Evolutionary conservation across 2,888 invertebrate genomes (phyloP), one percentile per base, ranked within the genome.

Genomic region (Troglohyphantes excavatus): DNA sequence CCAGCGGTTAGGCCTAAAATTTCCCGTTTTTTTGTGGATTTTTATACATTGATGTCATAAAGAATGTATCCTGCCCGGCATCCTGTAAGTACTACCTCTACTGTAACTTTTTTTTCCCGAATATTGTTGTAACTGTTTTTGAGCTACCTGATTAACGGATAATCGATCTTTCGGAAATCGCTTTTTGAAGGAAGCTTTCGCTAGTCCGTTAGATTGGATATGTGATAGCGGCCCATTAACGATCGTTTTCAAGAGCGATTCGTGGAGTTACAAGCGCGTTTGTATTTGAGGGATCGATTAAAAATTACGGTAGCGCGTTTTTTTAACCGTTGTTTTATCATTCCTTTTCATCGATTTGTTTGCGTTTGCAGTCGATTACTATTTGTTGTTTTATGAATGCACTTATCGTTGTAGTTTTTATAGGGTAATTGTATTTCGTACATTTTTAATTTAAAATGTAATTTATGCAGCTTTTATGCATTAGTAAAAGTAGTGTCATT

Each of bases 31-130:
- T 78, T 78, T 78, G 89, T 90, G 89, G 89, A 73, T 82, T 75
- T 61, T 72, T 68, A 63, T 78, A 76, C 75, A 84, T 90, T 90
- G 76, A 90, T 90, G 89, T 76, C 83, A 90, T 90, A 84, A 84
- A 79, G 75, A 68, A 92, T 92, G 92, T 92, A 91, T 89, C 91
- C 92, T 29, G 91, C 92, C 61, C 92, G 92, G 67, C 92, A 92
- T 87, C 92, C 92, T 73, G 92, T 92, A 91, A 92, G 92, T 90
- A 68, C 83, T 53, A 72, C 59, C 75, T 76, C 33, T 76, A 59
- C 75, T 33, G 29, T 21, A 26, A 68, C 63, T 73, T 65, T 29
- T 46, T 39, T 53, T 72, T 1, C 29, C 17, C n/a, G n/a, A n/a
- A n/a, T n/a, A n/a, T 72, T 65, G 26, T 23, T 1, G 26, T 13